Evolutionary conservation across 2,113 vertebrate genomes (phyloP), one percentile per base, ranked within the genome.

Genomic region (Macaca fascicularis): DNA sequence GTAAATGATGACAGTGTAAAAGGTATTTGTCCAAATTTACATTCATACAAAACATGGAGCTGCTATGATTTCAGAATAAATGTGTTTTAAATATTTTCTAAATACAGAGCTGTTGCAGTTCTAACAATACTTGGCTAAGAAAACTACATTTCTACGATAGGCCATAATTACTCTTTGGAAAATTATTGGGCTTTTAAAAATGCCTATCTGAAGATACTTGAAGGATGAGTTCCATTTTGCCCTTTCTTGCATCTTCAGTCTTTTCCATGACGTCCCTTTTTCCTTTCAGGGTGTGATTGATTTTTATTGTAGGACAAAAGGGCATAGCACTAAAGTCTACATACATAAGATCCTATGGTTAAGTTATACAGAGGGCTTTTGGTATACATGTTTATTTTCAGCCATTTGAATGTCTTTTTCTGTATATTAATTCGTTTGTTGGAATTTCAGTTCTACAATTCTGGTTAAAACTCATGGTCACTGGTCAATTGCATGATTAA

Each of bases 31-130:
- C 82, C 83, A 97, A 95, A 97, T 97, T 96, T 96, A 90, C 95
- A 95, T 97, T 96, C 79, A 74, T 96, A 95, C 27, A 96, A 95
- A 97, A 95, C 92, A 89, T 76, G 79, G 92, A 91, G 3, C 92
- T 92, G 67, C 92, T 92, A 69, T 94, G 90, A 92, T 97, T 94
- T 96, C 67, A 89, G 85, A 97, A 85, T 96, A 93, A 96, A 76
- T 95, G 84, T 94, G 69, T 94, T 97, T 96, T 93, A 97, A 97
- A 96, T 96, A 95, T 98, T 97, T 97, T 96, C 97, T 96, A 97
- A 97, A 97, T 97, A 97, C 89, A 97, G 95, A 97, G 38, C 95
- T 92, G 75, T 76, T 93, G 69, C 45, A 95, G 74, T 85, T 75
- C 94, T 98, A 97, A 97, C 94, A 97, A 90, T 98, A 84, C 89